Conservation (phyloP, 2,888 invertebrate species). For the Mimas tiliae region DNA sequence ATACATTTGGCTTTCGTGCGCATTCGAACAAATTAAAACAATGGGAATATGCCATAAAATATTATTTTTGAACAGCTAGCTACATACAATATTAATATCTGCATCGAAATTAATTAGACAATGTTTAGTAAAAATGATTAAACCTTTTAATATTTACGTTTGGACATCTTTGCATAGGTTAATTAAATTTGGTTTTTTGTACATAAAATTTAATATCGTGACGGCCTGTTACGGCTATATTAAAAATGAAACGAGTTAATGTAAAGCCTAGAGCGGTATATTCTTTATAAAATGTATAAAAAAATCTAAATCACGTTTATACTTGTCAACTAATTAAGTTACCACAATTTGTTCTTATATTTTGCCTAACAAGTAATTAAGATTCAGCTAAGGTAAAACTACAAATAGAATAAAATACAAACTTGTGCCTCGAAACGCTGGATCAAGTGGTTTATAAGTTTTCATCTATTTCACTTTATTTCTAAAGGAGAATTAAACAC, state of each 20-base stretch:
- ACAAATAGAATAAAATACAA: background rate
- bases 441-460: too few relatives aligned
- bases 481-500: too few relatives aligned
- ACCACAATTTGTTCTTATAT: slow-evolving; percentile 42
- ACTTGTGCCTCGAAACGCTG: background rate
- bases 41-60: too few relatives aligned
- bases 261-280: background rate
- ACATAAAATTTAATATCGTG: slow-evolving; percentile 15
- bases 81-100: too few relatives aligned
- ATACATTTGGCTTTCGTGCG: background rate
- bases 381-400: slow-evolving; percentile 29
- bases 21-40: too few relatives aligned
- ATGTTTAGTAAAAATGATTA: too few relatives aligned
- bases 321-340: slow-evolving; percentile 40
- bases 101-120: too few relatives aligned
- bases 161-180: slow-evolving; percentile 28
- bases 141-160: background rate
- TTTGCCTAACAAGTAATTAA: background rate
- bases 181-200: slow-evolving; percentile 34
- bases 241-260: slow-evolving; percentile 16
- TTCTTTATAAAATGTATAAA: background rate
- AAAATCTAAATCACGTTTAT: background rate
- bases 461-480: too few relatives aligned
- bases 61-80: too few relatives aligned
- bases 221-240: slow-evolving; percentile 8